phyloP scores from a whole-genome alignment of 2,797 vertebrate genomes.

The Gobio occitaniae region DNA sequence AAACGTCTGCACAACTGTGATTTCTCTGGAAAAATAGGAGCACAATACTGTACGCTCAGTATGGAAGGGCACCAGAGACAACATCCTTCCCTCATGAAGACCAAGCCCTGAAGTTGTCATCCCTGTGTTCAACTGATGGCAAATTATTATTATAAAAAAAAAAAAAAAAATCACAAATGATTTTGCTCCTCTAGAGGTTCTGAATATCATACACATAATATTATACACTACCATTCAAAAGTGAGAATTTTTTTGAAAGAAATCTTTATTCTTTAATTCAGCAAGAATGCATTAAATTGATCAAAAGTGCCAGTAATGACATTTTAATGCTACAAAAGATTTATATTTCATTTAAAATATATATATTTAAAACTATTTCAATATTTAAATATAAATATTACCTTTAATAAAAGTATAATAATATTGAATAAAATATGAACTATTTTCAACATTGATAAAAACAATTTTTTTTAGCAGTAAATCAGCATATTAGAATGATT shows the following conservation, averaged over 20 bases:
- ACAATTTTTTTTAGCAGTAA: neutral
- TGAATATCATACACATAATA: neutral
- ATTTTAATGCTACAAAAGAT: neutral
- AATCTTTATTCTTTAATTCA: neutral
- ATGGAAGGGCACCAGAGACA: neutral
- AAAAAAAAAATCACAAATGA: neutral
- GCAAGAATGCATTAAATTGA: no score
- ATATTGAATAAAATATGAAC: neutral
- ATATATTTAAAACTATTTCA: no score
- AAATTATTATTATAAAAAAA: neutral
- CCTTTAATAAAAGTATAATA: neutral
- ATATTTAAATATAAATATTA: neutral
- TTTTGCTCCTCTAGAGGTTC: neutral
- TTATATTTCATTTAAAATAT: neutral
- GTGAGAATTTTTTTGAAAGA: no score
- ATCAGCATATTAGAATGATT: neutral
- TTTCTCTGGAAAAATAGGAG: conserved; percentile 14
- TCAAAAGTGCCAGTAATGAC: neutral
- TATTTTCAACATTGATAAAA: neutral
- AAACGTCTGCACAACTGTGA: conserved; percentile 36
- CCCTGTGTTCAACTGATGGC: neutral
- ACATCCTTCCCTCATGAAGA: conserved; percentile 2
- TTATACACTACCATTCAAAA: neutral
- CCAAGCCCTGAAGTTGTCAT: neutral
- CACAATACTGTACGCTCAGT: conserved; percentile 4